phyloP scores from a whole-genome alignment of 1,140 invertebrate genomes.

The Cotesia typhae region DNA sequence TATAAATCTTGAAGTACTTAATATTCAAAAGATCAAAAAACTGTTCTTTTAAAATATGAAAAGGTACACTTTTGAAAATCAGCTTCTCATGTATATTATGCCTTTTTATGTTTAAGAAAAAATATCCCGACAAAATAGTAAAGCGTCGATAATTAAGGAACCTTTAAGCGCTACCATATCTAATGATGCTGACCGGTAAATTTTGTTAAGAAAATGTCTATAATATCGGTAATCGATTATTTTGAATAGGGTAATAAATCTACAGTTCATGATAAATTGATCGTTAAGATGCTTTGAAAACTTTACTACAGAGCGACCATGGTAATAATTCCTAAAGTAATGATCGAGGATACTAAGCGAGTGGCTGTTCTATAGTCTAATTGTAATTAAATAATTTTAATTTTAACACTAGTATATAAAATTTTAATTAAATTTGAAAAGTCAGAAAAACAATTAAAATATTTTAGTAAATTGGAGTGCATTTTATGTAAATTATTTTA shows the following conservation, averaged over 20 bases:
- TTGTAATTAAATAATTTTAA: background rate
- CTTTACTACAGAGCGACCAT: conserved; percentile 57
- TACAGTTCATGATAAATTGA: background rate
- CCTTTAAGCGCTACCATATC: background rate
- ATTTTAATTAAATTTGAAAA: no score
- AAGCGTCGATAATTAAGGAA: conserved; percentile 24
- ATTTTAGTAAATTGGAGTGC: no score
- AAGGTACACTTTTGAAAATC: no score
- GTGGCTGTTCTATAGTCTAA: background rate
- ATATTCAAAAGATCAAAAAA: no score
- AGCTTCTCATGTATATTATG: no score
- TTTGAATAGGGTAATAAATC: background rate
- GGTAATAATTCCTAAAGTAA: conserved; percentile 41
- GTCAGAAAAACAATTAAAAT: no score
- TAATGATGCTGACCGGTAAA: background rate
- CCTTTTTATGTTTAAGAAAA: no score
- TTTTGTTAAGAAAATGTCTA: conserved; percentile 1
- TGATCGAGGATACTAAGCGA: background rate
- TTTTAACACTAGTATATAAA: no score
- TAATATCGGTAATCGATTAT: conserved; percentile 31
- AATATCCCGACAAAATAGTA: no score
- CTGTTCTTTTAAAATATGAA: no score
- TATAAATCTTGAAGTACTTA: no score
- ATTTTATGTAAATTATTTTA: no score
- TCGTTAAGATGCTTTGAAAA: conserved; percentile 41